Evolutionary conservation across 1,140 invertebrate genomes (phyloP), one percentile per base, ranked within the genome.

Genomic region (Cheumatopsyche charites): DNA sequence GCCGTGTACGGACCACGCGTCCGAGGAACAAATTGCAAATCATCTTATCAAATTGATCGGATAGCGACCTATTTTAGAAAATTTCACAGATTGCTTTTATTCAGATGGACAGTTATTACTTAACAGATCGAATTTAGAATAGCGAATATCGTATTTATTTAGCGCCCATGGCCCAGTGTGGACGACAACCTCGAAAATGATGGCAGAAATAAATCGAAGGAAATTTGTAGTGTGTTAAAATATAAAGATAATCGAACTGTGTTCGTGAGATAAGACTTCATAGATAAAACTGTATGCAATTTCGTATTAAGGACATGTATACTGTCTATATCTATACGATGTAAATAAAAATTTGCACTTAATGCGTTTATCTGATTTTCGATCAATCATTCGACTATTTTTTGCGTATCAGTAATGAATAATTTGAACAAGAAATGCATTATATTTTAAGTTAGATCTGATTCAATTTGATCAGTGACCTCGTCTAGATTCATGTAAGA

Each of bases 21-120:
- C 41, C 3, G 42, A 41, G 15, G 62, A 63, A 41, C 11, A 66
- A 66, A 49, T 49, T 42, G 63, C 63, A 66, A 66, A 66, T 66
- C 63, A 66, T 66, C 45, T 25, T 23, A 26, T 26, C 42, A 21
- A 66, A 66, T 66, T 66, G 21, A 66, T 12, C 63, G 21, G 9
- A 9, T 9, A 3, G 19, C 63, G 63, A 65, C 62, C 62, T 17
- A 65, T 65, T 65, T 65, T 65, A 13, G 19, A 23, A 25, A 58
- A 58, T 12, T n/a, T 19, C 45, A n/a, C n/a, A n/a, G n/a, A n/a
- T n/a, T n/a, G n/a, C n/a, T n/a, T n/a, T n/a, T n/a, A n/a, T 49
- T 4, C 13, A 15, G 45, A 13, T 49, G 13, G 4, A 15, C 17
- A 49, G 21, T 23, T 26, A 26, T 58, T 58, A 58, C 55, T 58